A percentile compares a stretch with the other conserved stretches of the same genome.
Evolutionary conservation across 2,113 vertebrate species (phyloP).

Genomic region (human): GRCh38 chrX:126318501-126319000

Average conservation of each 20-base stretch:
- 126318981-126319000: neutral
- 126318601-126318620: no score
- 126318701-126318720: no score
- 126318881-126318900: neutral
- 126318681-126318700: no score
- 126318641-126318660: no score
- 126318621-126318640: no score
- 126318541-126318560: neutral
- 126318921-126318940: neutral
- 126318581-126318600: neutral
- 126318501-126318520: neutral
- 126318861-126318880: neutral
- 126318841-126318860: neutral
- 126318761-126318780: neutral
- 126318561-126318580: neutral
- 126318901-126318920: neutral
- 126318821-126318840: neutral
- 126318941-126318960: neutral
- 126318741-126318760: neutral
- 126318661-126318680: no score
- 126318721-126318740: neutral
- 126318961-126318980: neutral
- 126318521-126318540: neutral
- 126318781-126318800: neutral
- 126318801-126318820: neutral